phyloP scores from a whole-genome alignment of 2,888 invertebrate species.

The Latrodectus hesperus region DNA sequence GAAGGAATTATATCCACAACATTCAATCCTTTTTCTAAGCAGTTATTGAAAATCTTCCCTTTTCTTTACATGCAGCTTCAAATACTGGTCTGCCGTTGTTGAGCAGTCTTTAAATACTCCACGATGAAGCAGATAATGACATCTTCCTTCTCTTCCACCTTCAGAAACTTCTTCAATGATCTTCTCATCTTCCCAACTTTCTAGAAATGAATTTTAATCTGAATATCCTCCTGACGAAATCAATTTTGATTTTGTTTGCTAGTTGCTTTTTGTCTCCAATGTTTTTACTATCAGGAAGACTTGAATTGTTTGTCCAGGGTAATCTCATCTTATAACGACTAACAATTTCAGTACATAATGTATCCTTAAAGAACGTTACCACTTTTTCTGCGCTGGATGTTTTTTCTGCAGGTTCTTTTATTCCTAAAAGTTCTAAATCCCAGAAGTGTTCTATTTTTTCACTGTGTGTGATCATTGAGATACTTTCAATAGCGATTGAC shows the following conservation, averaged over 20 bases:
- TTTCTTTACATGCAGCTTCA: no score
- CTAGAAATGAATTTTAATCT: not conserved
- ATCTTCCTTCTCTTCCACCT: not conserved
- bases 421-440: conserved; percentile 2
- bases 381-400: not conserved
- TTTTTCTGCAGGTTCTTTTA: not conserved
- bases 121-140: not conserved
- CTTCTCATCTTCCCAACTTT: not conserved
- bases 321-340: not conserved
- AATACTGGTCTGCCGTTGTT: no score
- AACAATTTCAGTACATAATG: not conserved
- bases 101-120: not conserved
- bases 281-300: not conserved
- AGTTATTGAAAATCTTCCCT: no score
- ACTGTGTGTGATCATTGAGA: not conserved
- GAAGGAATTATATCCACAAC: no score
- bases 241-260: not conserved
- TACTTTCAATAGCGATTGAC: not conserved
- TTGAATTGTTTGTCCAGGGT: not conserved
- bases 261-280: not conserved
- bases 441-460: not conserved
- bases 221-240: no score
- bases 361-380: not conserved
- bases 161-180: conserved; percentile 3
- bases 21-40: no score